Evolutionary conservation across 1,140 invertebrate species (phyloP).

Genomic region (Sesamia nonagrioides): DNA sequence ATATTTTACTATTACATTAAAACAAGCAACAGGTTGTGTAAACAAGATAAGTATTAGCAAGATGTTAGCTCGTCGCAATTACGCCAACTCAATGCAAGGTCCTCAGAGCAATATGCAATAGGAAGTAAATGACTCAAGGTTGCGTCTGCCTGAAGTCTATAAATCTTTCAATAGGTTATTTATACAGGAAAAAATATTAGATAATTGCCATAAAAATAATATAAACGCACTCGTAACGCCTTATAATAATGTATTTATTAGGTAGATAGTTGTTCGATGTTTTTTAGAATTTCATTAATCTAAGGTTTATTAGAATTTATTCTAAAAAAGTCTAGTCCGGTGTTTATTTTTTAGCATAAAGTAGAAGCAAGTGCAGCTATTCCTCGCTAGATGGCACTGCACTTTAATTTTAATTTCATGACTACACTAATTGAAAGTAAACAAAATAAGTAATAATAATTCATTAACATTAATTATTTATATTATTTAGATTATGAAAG

Average conservation of each 20-base stretch:
- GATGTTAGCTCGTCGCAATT: conserved; percentile 49
- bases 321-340: too few species aligned
- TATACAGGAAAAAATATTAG: conserved; percentile 53
- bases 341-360: not conserved
- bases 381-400: conserved; percentile 18
- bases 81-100: conserved; percentile 57
- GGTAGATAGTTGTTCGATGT: too few species aligned
- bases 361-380: not conserved
- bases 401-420: not conserved
- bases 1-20: conserved; percentile 33
- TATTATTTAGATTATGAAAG: not conserved
- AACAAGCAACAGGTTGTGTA: conserved; percentile 43
- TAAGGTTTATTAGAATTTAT: too few species aligned
- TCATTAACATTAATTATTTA: not conserved
- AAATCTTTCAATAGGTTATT: conserved; percentile 57
- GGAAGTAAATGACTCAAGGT: conserved; percentile 61
- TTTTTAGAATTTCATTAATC: too few species aligned
- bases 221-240: not conserved
- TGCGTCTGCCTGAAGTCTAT: conserved; percentile 51
- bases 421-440: too few species aligned
- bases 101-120: conserved; percentile 59
- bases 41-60: conserved; percentile 47
- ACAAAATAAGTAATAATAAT: not conserved
- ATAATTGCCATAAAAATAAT: conserved; percentile 32
- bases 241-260: too few species aligned